Evolutionary conservation across 2,113 vertebrate genomes (phyloP).

Genomic region (Saccopteryx bilineata): DNA sequence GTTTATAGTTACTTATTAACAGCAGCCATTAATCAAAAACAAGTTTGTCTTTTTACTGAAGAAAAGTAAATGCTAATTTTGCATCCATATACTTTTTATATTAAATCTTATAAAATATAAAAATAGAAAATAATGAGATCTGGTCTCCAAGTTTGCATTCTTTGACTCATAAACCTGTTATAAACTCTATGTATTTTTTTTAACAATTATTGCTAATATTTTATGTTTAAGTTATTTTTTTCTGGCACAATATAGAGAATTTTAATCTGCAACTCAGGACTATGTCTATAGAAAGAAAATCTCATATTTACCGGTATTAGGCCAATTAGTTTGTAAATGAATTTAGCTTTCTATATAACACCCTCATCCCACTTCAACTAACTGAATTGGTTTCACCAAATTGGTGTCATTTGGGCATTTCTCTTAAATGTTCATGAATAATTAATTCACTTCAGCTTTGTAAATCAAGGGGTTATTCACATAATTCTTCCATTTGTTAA

Average conservation of each 20-base stretch:
- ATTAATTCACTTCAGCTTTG: neutral
- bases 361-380: neutral
- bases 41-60: neutral
- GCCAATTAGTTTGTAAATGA: slow-evolving; percentile 14
- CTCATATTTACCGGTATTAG: neutral
- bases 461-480: neutral
- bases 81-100: neutral
- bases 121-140: neutral
- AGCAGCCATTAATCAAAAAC: neutral
- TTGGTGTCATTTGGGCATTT: neutral
- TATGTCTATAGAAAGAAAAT: neutral
- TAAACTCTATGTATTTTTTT: neutral
- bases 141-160: neutral
- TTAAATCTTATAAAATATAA: neutral
- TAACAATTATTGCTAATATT: neutral
- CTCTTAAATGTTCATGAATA: slow-evolving; percentile 5
- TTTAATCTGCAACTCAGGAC: neutral
- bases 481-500: neutral
- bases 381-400: neutral
- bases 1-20: neutral
- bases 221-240: neutral
- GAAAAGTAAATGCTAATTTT: neutral
- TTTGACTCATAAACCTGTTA: neutral
- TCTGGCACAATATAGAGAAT: neutral
- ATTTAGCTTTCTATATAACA: neutral